Base-by-base conservation (phyloP, 2,797 vertebrate genomes). In the Silurus lanzhouensis region DNA sequence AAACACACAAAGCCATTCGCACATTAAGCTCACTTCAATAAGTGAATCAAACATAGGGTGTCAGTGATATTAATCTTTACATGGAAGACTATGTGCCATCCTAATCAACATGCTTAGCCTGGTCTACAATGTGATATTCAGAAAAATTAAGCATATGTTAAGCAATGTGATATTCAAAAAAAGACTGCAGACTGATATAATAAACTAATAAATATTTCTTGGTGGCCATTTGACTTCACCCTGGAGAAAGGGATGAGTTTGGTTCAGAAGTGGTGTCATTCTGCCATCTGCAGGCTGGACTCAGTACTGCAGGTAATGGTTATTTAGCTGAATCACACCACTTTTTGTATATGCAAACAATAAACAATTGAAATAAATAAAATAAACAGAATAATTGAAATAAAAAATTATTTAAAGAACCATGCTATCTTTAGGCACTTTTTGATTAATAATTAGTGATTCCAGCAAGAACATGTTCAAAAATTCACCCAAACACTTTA, bases 261-360 rank as follows among this genome's bases (percentile, higher is more conserved):
- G 27, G 0, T 63, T 52, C 7, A 64, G n/a, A 5, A 44, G 31
- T 83, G n/a, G 88, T 81, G 46, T 67, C 89, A 89, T 79, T 83
- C 85, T 90, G 93, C 86, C 92, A 76, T 84, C 91, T 89, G 88
- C 27, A 68, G 93, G 88, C 52, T 10, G 38, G 7, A 79, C 82
- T 70, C 5, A 22, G 71, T 70, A 87, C 44, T 87, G 77, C 15
- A 70, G 55, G 48, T n/a, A 10, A 10, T 52, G 38, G 38, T 52
- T 52, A 10, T 55, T 31, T 68, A 13, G 27, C 10, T 6, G 5
- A 81, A 64, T 9, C 75, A 12, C 66, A 72, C 25, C 80, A 72
- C 58, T 75, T 52, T 72, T 83, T 89, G 83, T 74, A 22, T 78
- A n/a, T 64, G 46, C 1, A 12, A 22, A 44, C 15, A 46, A 44